Conservation (phyloP, 2,888 invertebrate species). For the Phalangium opilio region DNA sequence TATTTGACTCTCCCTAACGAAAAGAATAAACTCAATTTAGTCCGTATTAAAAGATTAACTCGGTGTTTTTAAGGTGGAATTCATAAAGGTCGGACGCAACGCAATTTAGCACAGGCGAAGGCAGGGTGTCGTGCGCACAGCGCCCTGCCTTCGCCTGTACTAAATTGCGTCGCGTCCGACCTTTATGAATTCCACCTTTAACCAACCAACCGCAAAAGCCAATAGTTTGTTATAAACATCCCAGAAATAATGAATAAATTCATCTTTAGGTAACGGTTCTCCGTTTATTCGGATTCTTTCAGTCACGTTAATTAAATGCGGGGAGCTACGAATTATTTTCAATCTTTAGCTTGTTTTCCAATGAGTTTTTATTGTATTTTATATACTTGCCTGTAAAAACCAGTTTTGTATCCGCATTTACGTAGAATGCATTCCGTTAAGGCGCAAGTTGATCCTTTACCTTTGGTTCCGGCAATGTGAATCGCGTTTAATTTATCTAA, state of each 20-base stretch:
- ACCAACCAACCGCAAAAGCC: constrained; percentile 31
- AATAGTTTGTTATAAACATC: constrained; percentile 50
- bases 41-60: not conserved
- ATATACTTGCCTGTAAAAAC: constrained; percentile 50
- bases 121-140: too few relatives aligned
- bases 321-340: constrained; percentile 48
- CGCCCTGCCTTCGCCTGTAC: too few relatives aligned
- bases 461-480: constrained; percentile 94
- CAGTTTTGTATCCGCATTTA: constrained; percentile 66
- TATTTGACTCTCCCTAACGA: constrained; percentile 42
- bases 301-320: constrained; percentile 77
- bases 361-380: not conserved
- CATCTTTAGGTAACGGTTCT: constrained; percentile 48
- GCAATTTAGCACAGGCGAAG: too few relatives aligned
- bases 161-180: too few relatives aligned
- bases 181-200: too few relatives aligned
- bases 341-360: not conserved
- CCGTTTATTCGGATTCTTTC: constrained; percentile 86
- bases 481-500: constrained; percentile 65
- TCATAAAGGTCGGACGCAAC: too few relatives aligned
- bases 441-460: constrained; percentile 88
- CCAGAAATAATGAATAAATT: constrained; percentile 70
- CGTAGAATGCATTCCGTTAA: constrained; percentile 77
- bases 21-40: not conserved
- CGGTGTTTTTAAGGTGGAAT: too few relatives aligned